phyloP scores from a whole-genome alignment of 2,113 vertebrate species.

The Nannospalax galili region DNA sequence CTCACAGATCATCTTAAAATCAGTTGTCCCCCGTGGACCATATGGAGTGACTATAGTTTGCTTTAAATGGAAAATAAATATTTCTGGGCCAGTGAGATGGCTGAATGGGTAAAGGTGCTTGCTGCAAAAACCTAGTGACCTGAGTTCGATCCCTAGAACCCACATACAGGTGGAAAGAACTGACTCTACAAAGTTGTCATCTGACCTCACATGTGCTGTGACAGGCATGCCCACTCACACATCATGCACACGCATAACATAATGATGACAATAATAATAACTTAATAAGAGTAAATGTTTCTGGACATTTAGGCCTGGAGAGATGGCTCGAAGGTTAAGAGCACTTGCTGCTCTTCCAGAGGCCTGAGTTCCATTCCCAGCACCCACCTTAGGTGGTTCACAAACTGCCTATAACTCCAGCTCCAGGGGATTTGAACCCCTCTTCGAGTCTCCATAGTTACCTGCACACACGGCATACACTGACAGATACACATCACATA shows the following conservation, averaged over 20 bases:
- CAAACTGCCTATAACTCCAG: too few relatives aligned
- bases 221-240: background rate
- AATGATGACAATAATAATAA: background rate
- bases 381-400: too few relatives aligned
- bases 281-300: background rate
- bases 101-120: background rate
- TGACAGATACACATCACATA: too few relatives aligned
- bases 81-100: background rate
- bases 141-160: background rate
- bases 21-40: background rate
- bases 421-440: too few relatives aligned
- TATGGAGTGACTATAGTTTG: background rate
- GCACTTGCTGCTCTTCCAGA: background rate
- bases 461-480: too few relatives aligned
- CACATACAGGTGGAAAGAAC: background rate
- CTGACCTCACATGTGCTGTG: background rate
- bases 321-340: too few relatives aligned
- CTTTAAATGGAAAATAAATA: background rate
- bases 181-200: too few relatives aligned
- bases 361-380: too few relatives aligned
- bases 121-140: background rate
- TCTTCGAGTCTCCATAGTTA: too few relatives aligned
- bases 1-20: background rate
- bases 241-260: background rate
- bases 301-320: background rate